Conservation (phyloP, 2,888 invertebrate genomes). For the Trichopoda pennipes region DNA sequence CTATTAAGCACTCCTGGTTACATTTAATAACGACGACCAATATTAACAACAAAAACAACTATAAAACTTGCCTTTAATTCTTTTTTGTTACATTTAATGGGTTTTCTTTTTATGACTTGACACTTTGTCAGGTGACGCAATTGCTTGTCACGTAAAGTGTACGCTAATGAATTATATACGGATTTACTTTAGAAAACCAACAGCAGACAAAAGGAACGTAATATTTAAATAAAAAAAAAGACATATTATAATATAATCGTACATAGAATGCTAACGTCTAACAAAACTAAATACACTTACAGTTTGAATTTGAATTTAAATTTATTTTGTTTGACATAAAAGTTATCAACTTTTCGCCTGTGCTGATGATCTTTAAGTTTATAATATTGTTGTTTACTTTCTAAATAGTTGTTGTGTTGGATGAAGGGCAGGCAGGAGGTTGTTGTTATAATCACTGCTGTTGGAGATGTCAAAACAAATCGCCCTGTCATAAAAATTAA, state of each 20-base stretch:
- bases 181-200: slow-evolving; percentile 37
- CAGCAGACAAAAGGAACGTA: slow-evolving; percentile 3
- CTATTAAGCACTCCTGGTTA: slow-evolving; percentile 34
- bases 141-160: slow-evolving; percentile 56
- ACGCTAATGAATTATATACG: slow-evolving; percentile 52
- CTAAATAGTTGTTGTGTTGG: not conserved
- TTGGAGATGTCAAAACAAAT: slow-evolving; percentile 24
- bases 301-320: slow-evolving; percentile 1
- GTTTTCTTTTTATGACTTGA: slow-evolving; percentile 46
- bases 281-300: not conserved
- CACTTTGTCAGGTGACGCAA: slow-evolving; percentile 63
- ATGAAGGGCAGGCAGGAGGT: slow-evolving; percentile 23
- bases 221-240: slow-evolving; percentile 6
- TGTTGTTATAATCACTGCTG: slow-evolving; percentile 4
- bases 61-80: slow-evolving; percentile 37
- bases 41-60: slow-evolving; percentile 8
- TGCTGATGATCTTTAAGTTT: slow-evolving; percentile 1
- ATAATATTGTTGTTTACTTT: not conserved
- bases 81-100: slow-evolving; percentile 53
- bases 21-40: not conserved
- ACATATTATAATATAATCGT: slow-evolving; percentile 32
- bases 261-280: slow-evolving; percentile 35
- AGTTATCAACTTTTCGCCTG: slow-evolving; percentile 35
- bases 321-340: slow-evolving; percentile 22
- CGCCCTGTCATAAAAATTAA: slow-evolving; percentile 39